Evolutionary conservation across 2,888 invertebrate genomes (phyloP).

Genomic region (Acanthosoma haemorrhoidale): DNA sequence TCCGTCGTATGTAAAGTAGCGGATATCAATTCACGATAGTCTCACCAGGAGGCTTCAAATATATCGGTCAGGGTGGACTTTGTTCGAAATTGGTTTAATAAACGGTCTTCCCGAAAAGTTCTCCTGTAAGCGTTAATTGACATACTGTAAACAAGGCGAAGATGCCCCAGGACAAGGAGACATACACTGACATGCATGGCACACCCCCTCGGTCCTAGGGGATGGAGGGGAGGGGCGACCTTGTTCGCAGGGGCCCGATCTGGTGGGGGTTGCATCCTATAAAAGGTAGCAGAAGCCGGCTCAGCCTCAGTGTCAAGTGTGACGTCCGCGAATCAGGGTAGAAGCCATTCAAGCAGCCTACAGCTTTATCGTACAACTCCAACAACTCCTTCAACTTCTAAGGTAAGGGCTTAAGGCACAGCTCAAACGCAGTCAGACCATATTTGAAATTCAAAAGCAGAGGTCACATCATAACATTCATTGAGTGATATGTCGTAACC

Average conservation of each 20-base stretch:
- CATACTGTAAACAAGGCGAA: neutral
- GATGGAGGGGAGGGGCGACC: slow-evolving; percentile 24
- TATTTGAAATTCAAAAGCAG: too few relatives aligned
- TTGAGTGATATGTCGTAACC: too few relatives aligned
- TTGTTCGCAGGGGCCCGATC: neutral
- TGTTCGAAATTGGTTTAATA: too few relatives aligned
- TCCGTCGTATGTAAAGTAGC: too few relatives aligned
- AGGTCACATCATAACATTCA: too few relatives aligned
- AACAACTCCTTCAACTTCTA: neutral
- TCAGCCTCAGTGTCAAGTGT: slow-evolving; percentile 21
- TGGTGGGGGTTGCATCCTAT: slow-evolving; percentile 17
- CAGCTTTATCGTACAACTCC: neutral
- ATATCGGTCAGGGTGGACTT: too few relatives aligned
- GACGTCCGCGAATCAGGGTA: slow-evolving; percentile 6
- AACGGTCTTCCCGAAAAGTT: neutral
- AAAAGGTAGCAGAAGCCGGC: neutral
- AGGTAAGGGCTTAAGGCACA: neutral
- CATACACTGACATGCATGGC: neutral
- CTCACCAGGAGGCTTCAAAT: too few relatives aligned
- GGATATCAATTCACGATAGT: too few relatives aligned
- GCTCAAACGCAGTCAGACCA: too few relatives aligned
- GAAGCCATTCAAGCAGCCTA: neutral
- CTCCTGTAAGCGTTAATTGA: neutral
- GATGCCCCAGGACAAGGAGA: neutral
- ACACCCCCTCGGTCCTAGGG: neutral